Base-by-base conservation (phyloP, 2,888 invertebrate genomes). In the Agelastica alni region DNA sequence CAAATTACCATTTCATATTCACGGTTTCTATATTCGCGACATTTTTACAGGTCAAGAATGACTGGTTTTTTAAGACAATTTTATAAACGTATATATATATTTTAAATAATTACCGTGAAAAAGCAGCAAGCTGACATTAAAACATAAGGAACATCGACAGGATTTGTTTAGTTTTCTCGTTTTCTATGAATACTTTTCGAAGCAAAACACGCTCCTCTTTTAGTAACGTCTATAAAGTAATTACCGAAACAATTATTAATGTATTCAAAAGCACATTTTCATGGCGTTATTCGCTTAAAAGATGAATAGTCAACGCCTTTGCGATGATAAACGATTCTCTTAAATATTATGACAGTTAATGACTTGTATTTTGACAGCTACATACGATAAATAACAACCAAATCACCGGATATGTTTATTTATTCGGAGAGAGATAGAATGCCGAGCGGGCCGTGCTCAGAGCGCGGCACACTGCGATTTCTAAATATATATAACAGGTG, bases 371-470 rank as follows among this genome's bases (percentile, higher is more conserved):
- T 68, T 66, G 69, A 69, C 69, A 63, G 69, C 61, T 64, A 70
- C 68, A 67, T 54, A 63, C 66, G 60, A 68, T 70, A 71, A 71
- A 71, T 69, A 71, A 69, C 47, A 58, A 56, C 62, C 59, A 61
- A 68, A 70, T 70, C 68, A 61, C 70, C 70, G 70, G 70, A 70
- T 69, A 69, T 62, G 69, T 65, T 64, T 64, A 64, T 67, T 66
- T 66, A 66, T 68, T 63, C 58, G 26, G 26, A 39, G 58, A 59
- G 66, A 65, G 62, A 62, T n/a, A n/a, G n/a, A n/a, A n/a, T n/a
- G 59, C 61, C 32, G 53, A 53, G 37, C 51, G 41, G 45, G 36
- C 36, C 55, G 51, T 49, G 57, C 58, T 63, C 54, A 62, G 63
- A 64, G 60, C 64, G 62, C 59, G 34, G 13, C 34, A 62, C 52